A percentile compares a stretch with the other conserved stretches of the same genome.
Evolutionary conservation across 2,113 vertebrate species (phyloP).

Genomic region (Phocoena sinus): DNA sequence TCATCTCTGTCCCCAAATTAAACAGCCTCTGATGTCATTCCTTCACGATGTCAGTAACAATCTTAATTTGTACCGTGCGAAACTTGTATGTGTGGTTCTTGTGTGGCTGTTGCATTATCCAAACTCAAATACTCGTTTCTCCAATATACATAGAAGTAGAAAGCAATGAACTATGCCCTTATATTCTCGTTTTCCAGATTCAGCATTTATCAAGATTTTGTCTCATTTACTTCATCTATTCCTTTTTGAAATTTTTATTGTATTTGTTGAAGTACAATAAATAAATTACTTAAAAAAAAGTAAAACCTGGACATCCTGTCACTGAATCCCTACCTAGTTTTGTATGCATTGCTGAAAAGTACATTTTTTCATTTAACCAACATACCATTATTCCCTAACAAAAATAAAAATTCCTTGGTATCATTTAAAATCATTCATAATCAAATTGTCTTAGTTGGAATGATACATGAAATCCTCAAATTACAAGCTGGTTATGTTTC

Average conservation of each 20-base stretch:
- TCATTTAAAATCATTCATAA: conserved; percentile 40
- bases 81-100: neutral
- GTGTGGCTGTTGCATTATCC: neutral
- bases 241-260: neutral
- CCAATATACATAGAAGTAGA: neutral
- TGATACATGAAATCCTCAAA: conserved; percentile 30
- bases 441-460: conserved; percentile 46
- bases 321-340: neutral
- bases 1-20: neutral
- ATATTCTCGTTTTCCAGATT: neutral
- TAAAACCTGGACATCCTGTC: neutral
- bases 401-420: conserved; percentile 34
- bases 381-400: conserved; percentile 12
- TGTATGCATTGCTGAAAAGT: conserved; percentile 13
- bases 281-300: neutral
- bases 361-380: neutral
- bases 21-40: neutral
- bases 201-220: neutral
- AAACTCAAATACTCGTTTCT: neutral
- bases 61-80: neutral
- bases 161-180: neutral
- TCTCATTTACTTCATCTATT: conserved; percentile 26
- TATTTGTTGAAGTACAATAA: neutral
- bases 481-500: conserved; percentile 31
- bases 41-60: neutral